Percentiles rank a stretch among this genome's conserved stretches.
Conservation (phyloP, 2,888 invertebrate species). For the Nemoura dubitans region DNA sequence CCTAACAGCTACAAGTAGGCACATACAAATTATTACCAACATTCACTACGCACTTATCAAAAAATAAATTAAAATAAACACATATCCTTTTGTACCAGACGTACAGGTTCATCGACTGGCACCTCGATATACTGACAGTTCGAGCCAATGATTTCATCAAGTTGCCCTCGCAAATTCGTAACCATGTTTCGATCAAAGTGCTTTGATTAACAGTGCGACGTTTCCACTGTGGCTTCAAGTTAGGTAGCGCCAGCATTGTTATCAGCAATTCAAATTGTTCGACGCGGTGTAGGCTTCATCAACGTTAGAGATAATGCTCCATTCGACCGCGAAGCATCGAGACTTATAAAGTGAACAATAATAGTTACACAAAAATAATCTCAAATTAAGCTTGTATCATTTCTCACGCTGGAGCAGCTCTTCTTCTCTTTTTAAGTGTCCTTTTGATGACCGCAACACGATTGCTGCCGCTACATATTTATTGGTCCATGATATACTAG, state of each 20-base stretch:
- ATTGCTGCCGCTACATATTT: neutral
- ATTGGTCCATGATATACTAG: slow-evolving; percentile 13
- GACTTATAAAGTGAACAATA: slow-evolving; percentile 38
- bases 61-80: no score
- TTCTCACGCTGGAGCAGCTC: neutral
- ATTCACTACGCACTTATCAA: no score
- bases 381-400: slow-evolving; percentile 22
- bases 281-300: neutral
- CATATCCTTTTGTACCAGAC: no score
- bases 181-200: neutral
- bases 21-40: no score
- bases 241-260: neutral
- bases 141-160: slow-evolving; percentile 1
- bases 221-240: neutral
- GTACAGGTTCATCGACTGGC: no score
- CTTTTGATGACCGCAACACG: slow-evolving; percentile 9
- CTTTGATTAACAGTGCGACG: slow-evolving; percentile 7
- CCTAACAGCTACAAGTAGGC: no score
- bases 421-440: slow-evolving; percentile 21
- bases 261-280: neutral
- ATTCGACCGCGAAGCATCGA: neutral
- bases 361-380: slow-evolving; percentile 37
- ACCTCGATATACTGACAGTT: neutral
- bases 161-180: neutral
- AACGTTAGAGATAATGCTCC: neutral